Percentiles rank a stretch among this genome's conserved stretches.
These are phyloP conservation scores for Drosophila melanogaster DNA, from an alignment of 1,140 invertebrate species.

Conservation along the genomic window Release_6_plus_ISO1_MT NT_037436.4:12398501-12399000, in stretches of 20 bases:
- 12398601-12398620: background rate
- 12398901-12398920: conserved; percentile 14
- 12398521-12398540: conserved; percentile 89
- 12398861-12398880: conserved; percentile 72
- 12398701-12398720: conserved; percentile 13
- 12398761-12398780: background rate
- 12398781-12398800: conserved; percentile 18
- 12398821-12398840: conserved; percentile 85
- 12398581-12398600: conserved; percentile 86
- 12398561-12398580: conserved; percentile 85
- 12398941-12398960: background rate
- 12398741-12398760: background rate
- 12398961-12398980: background rate
- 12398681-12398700: conserved; percentile 19
- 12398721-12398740: background rate
- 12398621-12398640: background rate
- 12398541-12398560: conserved; percentile 91
- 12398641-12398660: background rate
- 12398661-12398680: conserved; percentile 57
- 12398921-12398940: background rate
- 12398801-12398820: conserved; percentile 87
- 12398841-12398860: conserved; percentile 32
- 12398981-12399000: background rate
- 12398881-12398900: conserved; percentile 74
- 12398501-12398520: conserved; percentile 90